A percentile compares a stretch with the other conserved stretches of the same genome.
Conservation (phyloP, 1,140 invertebrate species). For the Lutraria rhynchaena region DNA sequence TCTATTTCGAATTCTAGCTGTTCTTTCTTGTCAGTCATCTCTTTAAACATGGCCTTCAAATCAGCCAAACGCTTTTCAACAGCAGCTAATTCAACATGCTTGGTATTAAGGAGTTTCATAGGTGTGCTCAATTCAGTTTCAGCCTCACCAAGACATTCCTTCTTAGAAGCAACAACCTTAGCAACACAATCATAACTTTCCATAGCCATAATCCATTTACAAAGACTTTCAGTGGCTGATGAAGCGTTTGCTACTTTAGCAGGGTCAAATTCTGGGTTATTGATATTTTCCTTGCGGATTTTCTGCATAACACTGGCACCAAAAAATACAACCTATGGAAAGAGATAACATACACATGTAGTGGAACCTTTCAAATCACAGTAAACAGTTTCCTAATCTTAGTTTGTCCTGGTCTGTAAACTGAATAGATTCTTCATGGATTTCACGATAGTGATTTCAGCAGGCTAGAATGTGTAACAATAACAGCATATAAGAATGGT, state of each 20-base stretch:
- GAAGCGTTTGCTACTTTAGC: conserved; percentile 94
- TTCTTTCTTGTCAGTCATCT: conserved; percentile 87
- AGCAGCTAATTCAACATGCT: conserved; percentile 89
- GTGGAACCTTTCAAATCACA: too few species aligned
- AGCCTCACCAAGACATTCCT: conserved; percentile 85
- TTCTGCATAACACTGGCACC: conserved; percentile 89
- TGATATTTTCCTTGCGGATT: conserved; percentile 92
- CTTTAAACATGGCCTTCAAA: conserved; percentile 83
- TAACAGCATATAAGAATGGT: too few species aligned
- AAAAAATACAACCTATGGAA: conserved; percentile 12
- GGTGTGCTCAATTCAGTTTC: conserved; percentile 92
- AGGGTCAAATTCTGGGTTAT: conserved; percentile 93
- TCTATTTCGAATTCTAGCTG: conserved; percentile 83
- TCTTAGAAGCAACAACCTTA: conserved; percentile 85
- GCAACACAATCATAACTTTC: conserved; percentile 95
- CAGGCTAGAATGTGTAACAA: conserved; percentile 70
- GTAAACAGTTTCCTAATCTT: too few species aligned
- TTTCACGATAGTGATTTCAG: conserved; percentile 83
- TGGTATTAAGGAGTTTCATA: conserved; percentile 91
- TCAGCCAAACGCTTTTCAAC: conserved; percentile 90
- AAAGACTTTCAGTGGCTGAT: conserved; percentile 88
- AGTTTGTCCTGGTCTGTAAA: too few species aligned
- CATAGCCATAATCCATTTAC: conserved; percentile 97
- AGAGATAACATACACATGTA: too few species aligned
- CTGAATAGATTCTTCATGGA: conserved; percentile 83